Base-by-base conservation (phyloP, 2,888 invertebrate genomes). In the Drosophila tripunctata region DNA sequence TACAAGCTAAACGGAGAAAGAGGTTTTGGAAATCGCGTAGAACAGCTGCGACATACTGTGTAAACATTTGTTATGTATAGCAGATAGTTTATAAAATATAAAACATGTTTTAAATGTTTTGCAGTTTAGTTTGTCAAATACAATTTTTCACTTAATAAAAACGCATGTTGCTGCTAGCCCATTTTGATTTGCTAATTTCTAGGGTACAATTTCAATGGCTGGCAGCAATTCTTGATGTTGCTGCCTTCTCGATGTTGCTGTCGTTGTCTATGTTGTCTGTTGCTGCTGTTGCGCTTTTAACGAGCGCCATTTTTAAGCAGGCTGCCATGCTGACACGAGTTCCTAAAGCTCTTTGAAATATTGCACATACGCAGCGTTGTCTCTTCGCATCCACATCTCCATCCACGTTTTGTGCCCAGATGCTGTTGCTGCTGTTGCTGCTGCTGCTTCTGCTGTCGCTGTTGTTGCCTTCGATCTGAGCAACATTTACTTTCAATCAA, bases 401-500 rank as follows among this genome's bases (percentile, higher is more conserved):
- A 38, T 55, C 7, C 3, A 17, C 40, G 17, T 50, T 41, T 41
- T 24, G 22, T 8, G 41, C 24, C 8, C 22, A 57, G 40, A 4
- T 12, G 45, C 22, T 30, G 24, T 17, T 30, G 27, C n/a, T 30
- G 35, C 17, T 27, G n/a, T n/a, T 15, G 17, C 17, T 19, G 40
- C 6, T n/a, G 41, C 12, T 30, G 30, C 10, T 31, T 12, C 12
- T 21, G 17, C 12, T 33, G 19, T 3, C 15, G 36, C 4, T 41
- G 50, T 35, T 40, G 60, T 24, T 67, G 41, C 30, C 62, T 56
- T 76, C 69, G 64, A 77, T 68, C 65, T 56, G 45, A 57, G 51
- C 67, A 76, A 64, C 70, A 74, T 75, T 78, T 77, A 75, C 75
- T 75, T 77, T 77, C 78, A 77, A 77, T 77, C 76, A 75, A 50